phyloP scores from a whole-genome alignment of 2,113 vertebrate species.

The Sterrhoptilus dennistouni region DNA sequence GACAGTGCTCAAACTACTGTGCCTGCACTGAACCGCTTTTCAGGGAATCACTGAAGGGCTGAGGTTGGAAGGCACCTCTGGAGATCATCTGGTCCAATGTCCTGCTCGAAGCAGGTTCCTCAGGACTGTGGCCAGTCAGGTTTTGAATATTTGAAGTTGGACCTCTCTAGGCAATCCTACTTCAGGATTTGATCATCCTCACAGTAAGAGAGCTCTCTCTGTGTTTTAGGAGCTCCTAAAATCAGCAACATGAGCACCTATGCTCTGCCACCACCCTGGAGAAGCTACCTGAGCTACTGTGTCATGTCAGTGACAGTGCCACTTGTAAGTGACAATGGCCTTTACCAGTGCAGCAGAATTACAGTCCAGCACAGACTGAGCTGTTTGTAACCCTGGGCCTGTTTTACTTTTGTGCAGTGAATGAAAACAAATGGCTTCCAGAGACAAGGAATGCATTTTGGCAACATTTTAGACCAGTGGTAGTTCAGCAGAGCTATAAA shows the following conservation, averaged over 20 bases:
- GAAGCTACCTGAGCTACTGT: neutral
- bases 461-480: neutral
- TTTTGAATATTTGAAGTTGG: neutral
- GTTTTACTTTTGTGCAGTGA: neutral
- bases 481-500: neutral
- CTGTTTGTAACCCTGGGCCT: neutral
- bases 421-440: neutral
- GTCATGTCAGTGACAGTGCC: neutral
- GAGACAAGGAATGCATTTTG: neutral
- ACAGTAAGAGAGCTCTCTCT: neutral
- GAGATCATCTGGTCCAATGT: neutral
- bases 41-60: neutral
- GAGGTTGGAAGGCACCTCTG: neutral
- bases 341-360: neutral
- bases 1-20: neutral
- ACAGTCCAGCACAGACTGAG: neutral
- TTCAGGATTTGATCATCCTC: neutral
- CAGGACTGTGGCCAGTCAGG: neutral
- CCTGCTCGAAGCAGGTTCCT: neutral
- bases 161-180: neutral
- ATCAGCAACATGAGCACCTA: neutral
- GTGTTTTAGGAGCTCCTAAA: neutral
- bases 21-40: neutral
- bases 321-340: fast-evolving
- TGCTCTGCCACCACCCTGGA: neutral